Evolutionary conservation across 2,797 vertebrate genomes (phyloP).

Genomic region (Rhinophrynus dorsalis): DNA sequence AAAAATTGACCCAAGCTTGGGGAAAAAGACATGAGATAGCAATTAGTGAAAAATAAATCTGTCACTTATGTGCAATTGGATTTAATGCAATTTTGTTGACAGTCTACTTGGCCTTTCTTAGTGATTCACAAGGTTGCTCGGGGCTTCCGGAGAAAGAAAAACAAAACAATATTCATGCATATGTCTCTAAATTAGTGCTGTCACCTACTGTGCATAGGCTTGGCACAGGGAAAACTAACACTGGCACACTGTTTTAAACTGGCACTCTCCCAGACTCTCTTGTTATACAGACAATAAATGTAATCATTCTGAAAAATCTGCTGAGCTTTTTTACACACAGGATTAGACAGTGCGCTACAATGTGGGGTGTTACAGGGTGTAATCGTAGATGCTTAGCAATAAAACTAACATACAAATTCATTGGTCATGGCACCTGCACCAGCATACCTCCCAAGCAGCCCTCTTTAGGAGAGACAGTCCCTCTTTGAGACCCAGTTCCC

Average conservation of each 20-base stretch:
- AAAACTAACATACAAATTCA: no score
- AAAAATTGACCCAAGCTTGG: no score
- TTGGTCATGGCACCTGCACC: no score
- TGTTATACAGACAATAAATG: conserved; percentile 6
- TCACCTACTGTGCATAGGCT: not conserved
- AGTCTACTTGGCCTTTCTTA: not conserved
- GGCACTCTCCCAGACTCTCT: not conserved
- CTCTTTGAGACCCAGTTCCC: no score
- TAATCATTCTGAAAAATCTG: conserved; percentile 9
- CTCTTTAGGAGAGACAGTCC: no score
- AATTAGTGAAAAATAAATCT: no score
- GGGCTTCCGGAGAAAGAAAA: no score
- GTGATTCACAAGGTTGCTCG: not conserved
- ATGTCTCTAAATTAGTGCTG: no score
- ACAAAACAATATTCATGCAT: no score
- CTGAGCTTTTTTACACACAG: conserved; percentile 1
- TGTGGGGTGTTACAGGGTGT: not conserved
- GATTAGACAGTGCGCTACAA: not conserved
- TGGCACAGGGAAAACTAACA: not conserved
- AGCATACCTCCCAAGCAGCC: no score
- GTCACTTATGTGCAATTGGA: no score
- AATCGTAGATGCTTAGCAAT: not conserved
- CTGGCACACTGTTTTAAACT: not conserved
- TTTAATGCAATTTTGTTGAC: not conserved
- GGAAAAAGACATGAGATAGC: no score